Evolutionary conservation across 2,888 invertebrate genomes (phyloP), one percentile per base, ranked within the genome.

Genomic region (Apodemia mormo): DNA sequence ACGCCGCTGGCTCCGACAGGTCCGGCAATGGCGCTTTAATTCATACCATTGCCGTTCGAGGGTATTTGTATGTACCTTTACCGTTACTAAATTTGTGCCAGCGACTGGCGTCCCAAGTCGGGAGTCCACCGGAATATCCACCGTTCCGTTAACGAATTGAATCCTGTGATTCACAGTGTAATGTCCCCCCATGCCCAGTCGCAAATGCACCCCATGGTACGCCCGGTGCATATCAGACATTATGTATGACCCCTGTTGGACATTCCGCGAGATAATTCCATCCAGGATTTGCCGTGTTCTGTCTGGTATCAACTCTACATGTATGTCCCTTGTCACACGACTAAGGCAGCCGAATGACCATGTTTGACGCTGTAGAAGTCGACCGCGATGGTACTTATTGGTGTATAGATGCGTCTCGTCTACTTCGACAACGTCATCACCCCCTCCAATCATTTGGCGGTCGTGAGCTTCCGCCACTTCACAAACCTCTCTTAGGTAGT

Each of bases 1-100:
- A 33, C 49, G 66, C 7, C 49, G 66, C 33, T 52, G 29, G 33
- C 66, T 66, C 52, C 37, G 5, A n/a, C 67, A 54, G 14, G 67
- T 54, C 10, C 67, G 54, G 29, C 66, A 33, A n/a, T 66, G 66
- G n/a, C 37, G 67, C 29, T 67, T 67, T 14, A 54, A 14, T n/a
- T 67, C 54, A 14, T 52, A n/a, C 33, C 54, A 67, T 52, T 67
- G 54, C 30, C 56, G 54, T 33, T 67, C 67, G 3, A 67, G 14
- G 10, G 37, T 56, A 37, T 54, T 67, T 2, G 65, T 66, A 5
- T 66, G 66, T 9, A 49, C 14, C 29, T 66, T 66, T 1, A n/a
- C n/a, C 14, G 22, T 12, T 4, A 52, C 52, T n/a, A 22, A 22
- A 22, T 54, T 54, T 22, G 54, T 7, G 22, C 54, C 54, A 22